Base-by-base conservation (phyloP, 2,113 vertebrate species). In the Hydropotes inermis region DNA sequence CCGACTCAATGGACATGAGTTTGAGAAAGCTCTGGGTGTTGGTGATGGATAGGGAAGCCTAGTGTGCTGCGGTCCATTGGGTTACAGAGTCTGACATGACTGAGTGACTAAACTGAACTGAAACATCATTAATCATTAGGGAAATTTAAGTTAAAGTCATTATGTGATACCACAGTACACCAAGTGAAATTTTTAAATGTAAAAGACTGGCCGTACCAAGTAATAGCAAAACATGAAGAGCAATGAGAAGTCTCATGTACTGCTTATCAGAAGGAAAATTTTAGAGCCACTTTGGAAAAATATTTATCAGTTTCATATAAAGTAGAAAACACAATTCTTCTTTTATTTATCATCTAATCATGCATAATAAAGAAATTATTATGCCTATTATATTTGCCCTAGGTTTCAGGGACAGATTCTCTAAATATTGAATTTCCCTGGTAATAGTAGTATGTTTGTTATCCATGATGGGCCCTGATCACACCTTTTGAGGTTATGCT, bases 1-100 rank as follows among this genome's bases (percentile, higher is more conserved):
- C 19, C 1, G 0, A 23, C n/a, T 39, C 5, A 0, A 70, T 39
- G n/a, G 17, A 39, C n/a, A 39, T 39, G 67, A 70, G 19, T 39
- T 12, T 70, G 67, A 70, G n/a, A 12, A 39, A 39, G 19, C 19
- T 39, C 19, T 23, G 9, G 67, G 67, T 12, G n/a, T 70, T 70
- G 67, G 19, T 70, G n/a, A 23, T 70, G 19, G n/a, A 19, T 11
- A 70, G n/a, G n/a, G n/a, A 70, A 70, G n/a, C 9, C n/a, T 70
- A n/a, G 19, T 1, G 1, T 12, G 4, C n/a, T 36, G n/a, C 11
- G 9, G 19, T 70, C n/a, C n/a, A 70, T 12, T 70, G 9, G 33
- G 33, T 70, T 19, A 70, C n/a, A 36, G 9, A 36, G 64, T 70
- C 64, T 70, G 67, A 70, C 10, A 70, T 10, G 67, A 70, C n/a